Evolutionary conservation across 1,140 invertebrate genomes (phyloP), one percentile per base, ranked within the genome.

Genomic region (Bombyx mandarina): DNA sequence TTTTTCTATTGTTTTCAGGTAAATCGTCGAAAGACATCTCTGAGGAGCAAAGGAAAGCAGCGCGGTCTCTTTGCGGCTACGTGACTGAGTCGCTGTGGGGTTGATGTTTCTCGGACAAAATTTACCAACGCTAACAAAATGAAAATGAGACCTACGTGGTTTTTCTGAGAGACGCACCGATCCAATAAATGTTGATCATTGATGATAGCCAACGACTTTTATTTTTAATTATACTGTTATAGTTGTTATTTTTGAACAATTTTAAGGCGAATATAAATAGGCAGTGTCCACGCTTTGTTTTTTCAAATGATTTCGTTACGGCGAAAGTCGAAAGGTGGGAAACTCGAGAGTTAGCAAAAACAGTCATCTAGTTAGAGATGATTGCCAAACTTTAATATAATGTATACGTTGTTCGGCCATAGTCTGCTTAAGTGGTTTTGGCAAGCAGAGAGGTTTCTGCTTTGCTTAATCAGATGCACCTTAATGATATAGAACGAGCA

Each of bases 1-100:
- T 74, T 64, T 83, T 82, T 82, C 77, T 75, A 71, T 83, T 86
- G 70, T 86, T 86, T 84, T 79, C 83, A 86, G 83, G 83, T 86
- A 86, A 86, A 84, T 82, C 75, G 66, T 73, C 74, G 71, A 82
- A 81, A 82, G 77, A 79, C 73, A 73, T 75, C 61, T 63, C 58
- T 43, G 63, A 66, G 67, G 68, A 67, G 56, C 56, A 49, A 57
- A 61, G 47, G 66, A 65, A 69, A 69, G 57, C 60, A 63, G 10
- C 54, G 54, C 35, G 22, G 54, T 68, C 60, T 65, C 43, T 52
- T 60, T 35, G 26, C 61, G 61, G 53, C 56, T 56, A 54, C 70
- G 62, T 72, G 70, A 71, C 65, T 35, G 22, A 8, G 10, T 7
- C 42, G 12, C 48, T 55, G 26, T 35, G 26, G 26, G 26, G 4